Conservation (phyloP, 2,797 vertebrate genomes). For the Enoplosus armatus region DNA sequence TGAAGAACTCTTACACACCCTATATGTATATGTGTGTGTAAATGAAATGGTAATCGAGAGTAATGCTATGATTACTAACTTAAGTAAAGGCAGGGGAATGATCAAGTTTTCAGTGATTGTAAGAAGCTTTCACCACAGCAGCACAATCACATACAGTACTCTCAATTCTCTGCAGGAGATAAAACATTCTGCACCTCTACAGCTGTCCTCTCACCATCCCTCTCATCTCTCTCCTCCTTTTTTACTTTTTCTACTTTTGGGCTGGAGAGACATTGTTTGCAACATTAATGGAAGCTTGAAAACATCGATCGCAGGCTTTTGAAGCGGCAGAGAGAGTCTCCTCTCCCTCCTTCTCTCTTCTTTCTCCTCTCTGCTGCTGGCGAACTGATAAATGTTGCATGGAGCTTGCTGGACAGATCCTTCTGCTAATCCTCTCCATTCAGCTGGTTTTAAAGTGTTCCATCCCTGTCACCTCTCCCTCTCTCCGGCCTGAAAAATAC, state of each 20-base stretch:
- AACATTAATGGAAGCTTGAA: slow-evolving; percentile 65
- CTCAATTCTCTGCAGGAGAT: slow-evolving; percentile 8
- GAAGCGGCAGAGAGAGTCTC: slow-evolving; percentile 26
- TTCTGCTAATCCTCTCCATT: slow-evolving; percentile 65
- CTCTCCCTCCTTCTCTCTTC: slow-evolving; percentile 12
- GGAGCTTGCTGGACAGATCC: slow-evolving; percentile 60
- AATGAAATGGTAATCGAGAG: not conserved
- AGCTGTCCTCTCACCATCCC: slow-evolving; percentile 15
- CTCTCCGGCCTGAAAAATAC: slow-evolving; percentile 38
- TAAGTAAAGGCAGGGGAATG: too few species aligned
- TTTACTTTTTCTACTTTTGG: slow-evolving; percentile 37
- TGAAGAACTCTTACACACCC: too few species aligned
- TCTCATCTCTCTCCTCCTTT: slow-evolving; percentile 20
- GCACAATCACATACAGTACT: not conserved
- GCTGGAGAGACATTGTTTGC: slow-evolving; percentile 50
- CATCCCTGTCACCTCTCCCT: slow-evolving; percentile 31
- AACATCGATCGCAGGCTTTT: slow-evolving; percentile 48
- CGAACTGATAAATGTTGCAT: slow-evolving; percentile 72
- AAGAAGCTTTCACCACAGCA: slow-evolving; percentile 6
- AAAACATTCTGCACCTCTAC: slow-evolving; percentile 22
- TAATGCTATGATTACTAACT: not conserved
- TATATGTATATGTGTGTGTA: too few species aligned
- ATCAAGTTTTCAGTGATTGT: too few species aligned
- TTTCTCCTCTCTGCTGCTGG: slow-evolving; percentile 48
- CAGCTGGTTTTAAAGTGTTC: slow-evolving; percentile 43